A percentile compares a stretch with the other conserved stretches of the same genome.
These are phyloP conservation scores for Pelagia noctiluca DNA, from an alignment of 30 jellyfish, hydroid and myxozoan genomes.

Conservation along the genomic window DNA sequence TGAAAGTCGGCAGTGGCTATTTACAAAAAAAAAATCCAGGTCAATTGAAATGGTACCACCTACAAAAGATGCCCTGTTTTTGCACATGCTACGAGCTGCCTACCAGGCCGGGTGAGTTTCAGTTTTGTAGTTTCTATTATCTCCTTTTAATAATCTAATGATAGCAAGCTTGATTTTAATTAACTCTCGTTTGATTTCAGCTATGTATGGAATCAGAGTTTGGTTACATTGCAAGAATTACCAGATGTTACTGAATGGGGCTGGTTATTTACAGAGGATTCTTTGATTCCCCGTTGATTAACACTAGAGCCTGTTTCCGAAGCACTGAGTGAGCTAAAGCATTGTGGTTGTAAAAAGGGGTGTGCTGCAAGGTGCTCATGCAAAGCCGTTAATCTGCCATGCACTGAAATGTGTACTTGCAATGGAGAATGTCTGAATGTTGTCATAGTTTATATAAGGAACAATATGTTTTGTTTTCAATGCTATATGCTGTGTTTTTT, in stretches of 20 bases:
- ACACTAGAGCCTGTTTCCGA: slow-evolving; percentile 1
- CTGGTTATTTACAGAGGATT: too few species aligned
- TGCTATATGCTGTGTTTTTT: background rate
- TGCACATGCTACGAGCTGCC: slow-evolving; percentile 2
- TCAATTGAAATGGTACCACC: background rate
- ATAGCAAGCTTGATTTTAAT: too few species aligned
- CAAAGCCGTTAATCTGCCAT: slow-evolving; percentile 7
- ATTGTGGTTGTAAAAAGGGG: background rate
- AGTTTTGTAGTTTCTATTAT: too few species aligned
- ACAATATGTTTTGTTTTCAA: background rate
- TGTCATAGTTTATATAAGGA: background rate
- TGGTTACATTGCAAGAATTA: too few species aligned
- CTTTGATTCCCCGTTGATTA: too few species aligned
- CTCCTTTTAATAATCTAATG: too few species aligned
- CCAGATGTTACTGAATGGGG: too few species aligned
- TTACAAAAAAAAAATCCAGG: too few species aligned
- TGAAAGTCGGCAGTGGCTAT: too few species aligned
- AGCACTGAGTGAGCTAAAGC: slow-evolving; percentile 4
- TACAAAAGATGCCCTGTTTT: slow-evolving; percentile 1
- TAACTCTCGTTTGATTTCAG: too few species aligned
- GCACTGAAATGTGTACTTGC: slow-evolving; percentile 20
- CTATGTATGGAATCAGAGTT: too few species aligned
- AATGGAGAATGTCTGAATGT: background rate
- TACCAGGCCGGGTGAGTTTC: background rate
- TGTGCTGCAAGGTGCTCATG: background rate